Evolutionary conservation across 2,797 vertebrate species (phyloP), one percentile per base, ranked within the genome.

Genomic region (Meda fulgida): DNA sequence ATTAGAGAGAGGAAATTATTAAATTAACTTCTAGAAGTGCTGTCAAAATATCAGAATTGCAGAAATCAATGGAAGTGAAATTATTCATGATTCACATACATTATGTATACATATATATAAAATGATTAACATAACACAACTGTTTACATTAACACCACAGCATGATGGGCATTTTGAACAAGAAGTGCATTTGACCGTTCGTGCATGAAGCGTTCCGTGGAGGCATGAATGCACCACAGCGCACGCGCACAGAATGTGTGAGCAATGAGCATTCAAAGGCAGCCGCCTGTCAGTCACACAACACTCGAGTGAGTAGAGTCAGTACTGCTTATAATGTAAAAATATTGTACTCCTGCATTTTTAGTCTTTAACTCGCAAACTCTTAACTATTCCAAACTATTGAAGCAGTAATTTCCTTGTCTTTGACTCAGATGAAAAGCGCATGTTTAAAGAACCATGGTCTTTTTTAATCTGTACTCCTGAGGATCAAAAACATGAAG

Each of bases 401-500:
- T 38, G 19, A 48, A 69, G 48, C 40, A 66, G 34, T 58, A 40
- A 36, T 80, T 72, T 70, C 5, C 73, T 66, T 14, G 51, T 53
- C 51, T 73, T 66, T 55, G 77, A 46, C 34, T 60, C 7, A 58
- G 38, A 75, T 1, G 14, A 67, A 75, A 85, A 85, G 38, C 18
- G 16, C 19, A n/a, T 29, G 46, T 69, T 81, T 31, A 85, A 55
- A 51, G 70, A 31, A 69, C 21, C 31, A 60, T 79, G 36, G 34
- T 60, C 9, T 51, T 43, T 79, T 83, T 83, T 73, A 80, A 85
- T 67, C 67, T 55, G 31, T 63, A 69, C 78, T 84, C 43, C 46
- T 82, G 80, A 73, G 83, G 84, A 87, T 87, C 78, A 73, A 88
- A 69, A 85, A 86, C 55, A 71, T 82, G 84, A 78, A 84, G 79